phyloP scores from a whole-genome alignment of 2,888 invertebrate species.

The Polyploca ridens region DNA sequence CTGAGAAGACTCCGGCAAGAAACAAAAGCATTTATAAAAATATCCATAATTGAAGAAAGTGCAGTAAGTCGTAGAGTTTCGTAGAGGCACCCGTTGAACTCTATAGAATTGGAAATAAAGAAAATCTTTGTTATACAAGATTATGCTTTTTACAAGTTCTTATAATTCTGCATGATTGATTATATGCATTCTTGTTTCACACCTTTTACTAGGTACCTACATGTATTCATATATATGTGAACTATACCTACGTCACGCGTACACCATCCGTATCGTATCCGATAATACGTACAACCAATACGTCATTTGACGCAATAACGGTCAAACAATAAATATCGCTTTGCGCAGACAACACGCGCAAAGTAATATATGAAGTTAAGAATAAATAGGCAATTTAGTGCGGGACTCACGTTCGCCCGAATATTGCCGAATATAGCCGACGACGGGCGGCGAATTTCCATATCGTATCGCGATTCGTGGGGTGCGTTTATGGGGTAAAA shows the following conservation, averaged over 20 bases:
- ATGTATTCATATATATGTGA: not conserved
- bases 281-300: conserved; percentile 76
- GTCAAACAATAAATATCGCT: conserved; percentile 84
- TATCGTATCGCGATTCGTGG: conserved; percentile 81
- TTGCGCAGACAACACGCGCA: conserved; percentile 84
- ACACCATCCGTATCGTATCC: conserved; percentile 66
- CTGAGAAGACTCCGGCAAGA: too few species aligned
- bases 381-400: conserved; percentile 85
- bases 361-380: conserved; percentile 85
- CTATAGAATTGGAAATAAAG: not conserved
- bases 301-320: conserved; percentile 84
- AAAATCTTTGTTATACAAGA: not conserved
- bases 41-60: not conserved
- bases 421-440: conserved; percentile 83
- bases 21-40: too few species aligned
- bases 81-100: conserved; percentile 4
- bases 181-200: not conserved
- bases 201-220: not conserved
- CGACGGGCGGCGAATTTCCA: conserved; percentile 78
- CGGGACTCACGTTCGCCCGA: conserved; percentile 80
- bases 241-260: conserved; percentile 52
- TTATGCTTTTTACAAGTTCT: not conserved
- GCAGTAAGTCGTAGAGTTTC: not conserved
- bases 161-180: not conserved
- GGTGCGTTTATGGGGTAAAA: conserved; percentile 84